These are phyloP conservation scores for Brachionus calyciflorus DNA, from an alignment of 1,140 invertebrate genomes.

Conservation along the genomic window DNA sequence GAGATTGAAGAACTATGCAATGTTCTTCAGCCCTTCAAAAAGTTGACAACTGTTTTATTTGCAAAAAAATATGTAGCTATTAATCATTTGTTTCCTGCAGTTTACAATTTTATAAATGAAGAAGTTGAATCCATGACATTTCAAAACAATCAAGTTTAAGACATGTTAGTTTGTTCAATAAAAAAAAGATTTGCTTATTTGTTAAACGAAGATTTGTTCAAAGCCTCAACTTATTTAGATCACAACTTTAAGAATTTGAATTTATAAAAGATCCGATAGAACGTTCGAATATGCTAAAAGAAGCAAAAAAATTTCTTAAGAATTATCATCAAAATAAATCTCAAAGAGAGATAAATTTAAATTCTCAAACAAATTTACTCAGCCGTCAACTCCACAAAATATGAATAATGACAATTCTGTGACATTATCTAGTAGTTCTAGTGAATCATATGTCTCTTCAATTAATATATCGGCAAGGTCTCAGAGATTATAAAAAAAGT, in stretches of 20 bases:
- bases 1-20: slow-evolving; percentile 3
- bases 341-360: not conserved
- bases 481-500: too few species aligned
- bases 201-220: slow-evolving; percentile 15
- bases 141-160: not conserved
- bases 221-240: slow-evolving; percentile 19
- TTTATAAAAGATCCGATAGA: slow-evolving; percentile 18
- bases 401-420: too few species aligned
- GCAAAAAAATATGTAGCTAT: not conserved
- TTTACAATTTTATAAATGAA: slow-evolving; percentile 31
- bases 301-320: not conserved
- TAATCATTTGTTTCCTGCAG: slow-evolving; percentile 16
- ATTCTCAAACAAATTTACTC: too few species aligned
- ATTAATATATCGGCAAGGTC: too few species aligned
- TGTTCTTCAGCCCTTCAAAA: not conserved
- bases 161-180: slow-evolving; percentile 2
- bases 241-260: slow-evolving; percentile 5
- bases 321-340: slow-evolving; percentile 5
- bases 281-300: not conserved
- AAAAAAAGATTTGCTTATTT: slow-evolving; percentile 25
- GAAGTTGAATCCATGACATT: slow-evolving; percentile 24
- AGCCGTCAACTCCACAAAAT: too few species aligned
- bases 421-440: too few species aligned
- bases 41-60: slow-evolving; percentile 10
- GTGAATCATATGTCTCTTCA: too few species aligned